These are phyloP conservation scores for Aphaenogaster rudis DNA, from an alignment of 1,140 invertebrate genomes.

Conservation along the genomic window DNA sequence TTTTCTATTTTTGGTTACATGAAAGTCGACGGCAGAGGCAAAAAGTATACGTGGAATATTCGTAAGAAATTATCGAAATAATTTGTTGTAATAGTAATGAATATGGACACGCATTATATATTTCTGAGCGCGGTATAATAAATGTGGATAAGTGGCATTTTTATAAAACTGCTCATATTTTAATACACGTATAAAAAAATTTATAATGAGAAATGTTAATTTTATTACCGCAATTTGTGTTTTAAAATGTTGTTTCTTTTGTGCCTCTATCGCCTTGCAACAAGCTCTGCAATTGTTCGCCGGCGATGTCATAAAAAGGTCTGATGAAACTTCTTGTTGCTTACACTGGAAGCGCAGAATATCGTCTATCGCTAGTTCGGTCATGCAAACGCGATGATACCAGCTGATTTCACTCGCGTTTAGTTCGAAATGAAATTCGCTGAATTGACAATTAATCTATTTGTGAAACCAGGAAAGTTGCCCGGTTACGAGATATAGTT, in stretches of 20 bases:
- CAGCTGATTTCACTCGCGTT: constrained; percentile 66
- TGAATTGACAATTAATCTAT: neutral
- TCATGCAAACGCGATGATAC: constrained; percentile 70
- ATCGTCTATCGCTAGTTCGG: constrained; percentile 64
- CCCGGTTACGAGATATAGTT: neutral
- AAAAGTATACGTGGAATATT: neutral
- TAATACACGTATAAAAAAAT: neutral
- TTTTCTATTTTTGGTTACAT: neutral
- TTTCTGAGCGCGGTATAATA: neutral
- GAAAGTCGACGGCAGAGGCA: neutral
- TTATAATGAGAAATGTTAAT: neutral
- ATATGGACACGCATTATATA: neutral
- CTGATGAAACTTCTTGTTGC: constrained; percentile 51
- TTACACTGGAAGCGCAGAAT: constrained; percentile 39
- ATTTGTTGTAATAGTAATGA: neutral
- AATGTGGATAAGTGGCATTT: neutral
- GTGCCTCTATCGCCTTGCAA: neutral
- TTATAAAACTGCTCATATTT: neutral
- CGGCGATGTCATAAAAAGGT: constrained; percentile 28
- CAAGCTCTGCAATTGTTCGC: constrained; percentile 51
- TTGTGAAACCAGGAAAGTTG: neutral
- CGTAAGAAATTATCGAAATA: neutral
- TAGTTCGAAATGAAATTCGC: constrained; percentile 67
- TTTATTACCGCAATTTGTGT: neutral
- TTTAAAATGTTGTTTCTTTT: constrained; percentile 10